phyloP scores from a whole-genome alignment of 2,797 vertebrate species.

The Perodicticus potto region DNA sequence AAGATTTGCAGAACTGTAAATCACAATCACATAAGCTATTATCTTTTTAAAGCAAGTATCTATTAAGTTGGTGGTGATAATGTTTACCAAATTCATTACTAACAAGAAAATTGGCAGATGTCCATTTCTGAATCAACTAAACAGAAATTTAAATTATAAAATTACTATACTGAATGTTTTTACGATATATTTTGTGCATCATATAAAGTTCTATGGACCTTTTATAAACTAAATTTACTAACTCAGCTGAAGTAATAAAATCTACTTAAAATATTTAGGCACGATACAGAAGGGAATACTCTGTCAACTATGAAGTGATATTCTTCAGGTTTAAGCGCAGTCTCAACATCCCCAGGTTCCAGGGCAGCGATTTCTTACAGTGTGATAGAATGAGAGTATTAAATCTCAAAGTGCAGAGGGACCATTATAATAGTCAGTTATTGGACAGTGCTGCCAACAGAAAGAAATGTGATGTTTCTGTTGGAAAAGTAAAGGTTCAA shows the following conservation, averaged over 20 bases:
- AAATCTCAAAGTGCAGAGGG: slow-evolving; percentile 71
- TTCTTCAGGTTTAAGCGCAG: slow-evolving; percentile 73
- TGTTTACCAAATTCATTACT: slow-evolving; percentile 20
- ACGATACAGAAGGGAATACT: slow-evolving; percentile 56
- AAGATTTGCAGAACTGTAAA: neutral
- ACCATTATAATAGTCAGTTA: slow-evolving; percentile 66
- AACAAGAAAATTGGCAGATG: slow-evolving; percentile 20
- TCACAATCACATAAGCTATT: neutral
- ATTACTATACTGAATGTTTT: slow-evolving; percentile 42
- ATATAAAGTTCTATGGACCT: slow-evolving; percentile 68
- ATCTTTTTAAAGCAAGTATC: slow-evolving; percentile 30
- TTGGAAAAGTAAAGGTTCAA: slow-evolving; percentile 65
- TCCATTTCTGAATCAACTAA: slow-evolving; percentile 59
- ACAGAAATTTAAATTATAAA: slow-evolving; percentile 61
- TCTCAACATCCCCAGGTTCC: slow-evolving; percentile 67
- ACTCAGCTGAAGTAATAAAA: slow-evolving; percentile 75
- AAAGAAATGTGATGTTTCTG: slow-evolving; percentile 79
- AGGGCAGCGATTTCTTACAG: slow-evolving; percentile 60
- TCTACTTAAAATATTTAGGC: slow-evolving; percentile 73
- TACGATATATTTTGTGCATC: slow-evolving; percentile 63
- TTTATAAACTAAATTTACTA: slow-evolving; percentile 70
- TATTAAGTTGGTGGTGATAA: slow-evolving; percentile 45
- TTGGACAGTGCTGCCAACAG: slow-evolving; percentile 72
- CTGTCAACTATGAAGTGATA: slow-evolving; percentile 68
- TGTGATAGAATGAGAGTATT: slow-evolving; percentile 67